A percentile compares a stretch with the other conserved stretches of the same genome.
Evolutionary conservation across 1,140 invertebrate genomes (phyloP).

Genomic region (Listronotus oregonensis): DNA sequence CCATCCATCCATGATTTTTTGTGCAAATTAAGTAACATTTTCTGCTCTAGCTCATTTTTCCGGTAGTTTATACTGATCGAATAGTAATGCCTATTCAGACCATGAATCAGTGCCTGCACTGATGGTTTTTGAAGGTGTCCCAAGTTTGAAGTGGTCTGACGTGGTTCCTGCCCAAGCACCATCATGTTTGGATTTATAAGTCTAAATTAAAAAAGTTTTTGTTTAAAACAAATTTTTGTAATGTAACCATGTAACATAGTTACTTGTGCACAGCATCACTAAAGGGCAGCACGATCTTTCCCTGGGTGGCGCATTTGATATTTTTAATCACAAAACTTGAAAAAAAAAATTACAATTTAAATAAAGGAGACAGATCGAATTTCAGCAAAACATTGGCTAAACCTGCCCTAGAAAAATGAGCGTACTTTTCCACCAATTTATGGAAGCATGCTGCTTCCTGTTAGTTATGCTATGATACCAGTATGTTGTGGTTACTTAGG

Average conservation of each 20-base stretch:
- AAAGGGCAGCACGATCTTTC: too few relatives aligned
- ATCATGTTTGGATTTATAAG: slow-evolving; percentile 99
- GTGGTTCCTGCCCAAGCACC: slow-evolving; percentile 96
- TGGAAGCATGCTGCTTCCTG: too few relatives aligned
- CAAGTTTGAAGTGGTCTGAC: slow-evolving; percentile 98
- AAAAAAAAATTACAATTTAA: too few relatives aligned
- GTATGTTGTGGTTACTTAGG: too few relatives aligned
- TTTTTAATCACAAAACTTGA: too few relatives aligned
- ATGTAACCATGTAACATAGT: slow-evolving; percentile 18
- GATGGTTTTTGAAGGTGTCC: slow-evolving; percentile 99
- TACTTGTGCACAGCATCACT: too few relatives aligned
- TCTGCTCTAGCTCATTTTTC: slow-evolving; percentile 98
- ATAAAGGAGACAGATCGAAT: too few relatives aligned
- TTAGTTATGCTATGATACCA: too few relatives aligned
- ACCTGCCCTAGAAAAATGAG: slow-evolving; percentile 7
- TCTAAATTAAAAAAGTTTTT: slow-evolving; percentile 55
- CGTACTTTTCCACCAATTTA: too few relatives aligned
- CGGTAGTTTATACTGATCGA: slow-evolving; percentile 99
- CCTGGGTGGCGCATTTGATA: too few relatives aligned
- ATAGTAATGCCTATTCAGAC: slow-evolving; percentile 98
- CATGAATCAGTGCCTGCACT: slow-evolving; percentile 99
- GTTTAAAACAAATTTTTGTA: too few relatives aligned
- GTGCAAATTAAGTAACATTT: slow-evolving; percentile 98
- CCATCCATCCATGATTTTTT: slow-evolving; percentile 99
- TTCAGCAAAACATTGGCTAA: neutral